These are phyloP conservation scores for Dynastes hyllus DNA, from an alignment of 2,888 invertebrate genomes.

Conservation along the genomic window DNA sequence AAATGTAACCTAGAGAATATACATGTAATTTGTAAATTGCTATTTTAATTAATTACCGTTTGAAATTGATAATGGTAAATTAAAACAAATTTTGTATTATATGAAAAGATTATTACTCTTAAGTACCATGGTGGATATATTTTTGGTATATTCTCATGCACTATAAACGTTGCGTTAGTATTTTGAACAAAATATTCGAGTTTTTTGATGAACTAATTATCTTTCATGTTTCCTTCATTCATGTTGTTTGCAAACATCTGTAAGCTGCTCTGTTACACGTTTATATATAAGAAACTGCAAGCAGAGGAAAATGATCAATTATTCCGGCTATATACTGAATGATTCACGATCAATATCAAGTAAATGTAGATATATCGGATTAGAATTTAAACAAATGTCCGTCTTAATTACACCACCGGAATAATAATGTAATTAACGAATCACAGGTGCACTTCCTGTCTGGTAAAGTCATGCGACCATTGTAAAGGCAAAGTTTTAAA, in stretches of 20 bases:
- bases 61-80: slow-evolving; percentile 1
- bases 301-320: not conserved
- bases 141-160: slow-evolving; percentile 13
- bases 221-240: no score
- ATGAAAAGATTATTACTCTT: slow-evolving; percentile 19
- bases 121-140: not conserved
- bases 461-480: slow-evolving; percentile 56
- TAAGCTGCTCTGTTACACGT: no score
- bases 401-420: slow-evolving; percentile 62
- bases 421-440: slow-evolving; percentile 65
- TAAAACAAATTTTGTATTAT: slow-evolving; percentile 30
- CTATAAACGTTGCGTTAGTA: not conserved
- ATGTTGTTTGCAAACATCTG: no score
- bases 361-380: not conserved
- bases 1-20: not conserved
- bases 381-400: slow-evolving; percentile 57
- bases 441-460: slow-evolving; percentile 64
- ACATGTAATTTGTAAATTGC: slow-evolving; percentile 19
- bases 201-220: no score
- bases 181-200: not conserved
- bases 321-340: not conserved
- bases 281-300: no score
- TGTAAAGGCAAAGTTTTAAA: slow-evolving; percentile 16
- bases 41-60: slow-evolving; percentile 27
- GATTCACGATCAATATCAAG: slow-evolving; percentile 1